These are phyloP conservation scores for Enteromius mattozi DNA, from an alignment of 2,797 vertebrate species.

Conservation along the genomic window DNA sequence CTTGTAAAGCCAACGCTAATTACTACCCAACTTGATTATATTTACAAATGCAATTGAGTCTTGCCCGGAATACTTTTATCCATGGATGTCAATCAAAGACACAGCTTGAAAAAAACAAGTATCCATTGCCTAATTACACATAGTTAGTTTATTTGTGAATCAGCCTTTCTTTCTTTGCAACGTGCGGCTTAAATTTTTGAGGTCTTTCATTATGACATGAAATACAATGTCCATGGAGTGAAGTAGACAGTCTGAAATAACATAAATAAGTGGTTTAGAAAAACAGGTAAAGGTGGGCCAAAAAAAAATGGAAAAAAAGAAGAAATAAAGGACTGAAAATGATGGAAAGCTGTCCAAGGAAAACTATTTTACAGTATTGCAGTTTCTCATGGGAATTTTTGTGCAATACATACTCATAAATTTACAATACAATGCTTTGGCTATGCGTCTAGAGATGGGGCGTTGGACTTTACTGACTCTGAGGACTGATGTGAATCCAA, in stretches of 20 bases:
- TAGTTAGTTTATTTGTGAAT: slow-evolving; percentile 49
- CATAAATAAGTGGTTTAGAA: slow-evolving; percentile 59
- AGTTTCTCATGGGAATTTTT: slow-evolving; percentile 50
- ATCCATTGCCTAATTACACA: slow-evolving; percentile 55
- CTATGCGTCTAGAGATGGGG: slow-evolving; percentile 22
- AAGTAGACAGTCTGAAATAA: slow-evolving; percentile 62
- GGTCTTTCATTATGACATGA: slow-evolving; percentile 57
- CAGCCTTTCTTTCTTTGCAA: slow-evolving; percentile 37
- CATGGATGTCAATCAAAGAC: slow-evolving; percentile 57
- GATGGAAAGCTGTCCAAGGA: slow-evolving; percentile 53
- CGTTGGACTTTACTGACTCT: slow-evolving; percentile 31
- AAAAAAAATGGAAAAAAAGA: slow-evolving; percentile 40
- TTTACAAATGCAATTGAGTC: slow-evolving; percentile 58
- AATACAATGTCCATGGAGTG: slow-evolving; percentile 49
- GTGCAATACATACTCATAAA: slow-evolving; percentile 28
- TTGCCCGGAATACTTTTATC: slow-evolving; percentile 48
- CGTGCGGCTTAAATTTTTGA: slow-evolving; percentile 42
- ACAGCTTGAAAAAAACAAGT: slow-evolving; percentile 45
- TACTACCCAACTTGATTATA: slow-evolving; percentile 60
- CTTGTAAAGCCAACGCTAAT: slow-evolving; percentile 63
- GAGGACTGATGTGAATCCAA: slow-evolving; percentile 47
- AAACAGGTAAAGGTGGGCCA: slow-evolving; percentile 59
- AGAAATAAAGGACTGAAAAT: slow-evolving; percentile 26
- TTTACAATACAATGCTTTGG: slow-evolving; percentile 52
- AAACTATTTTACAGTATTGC: slow-evolving; percentile 47